These are phyloP conservation scores for Neomonachus schauinslandi DNA, from an alignment of 2,113 vertebrate genomes.

Conservation along the genomic window DNA sequence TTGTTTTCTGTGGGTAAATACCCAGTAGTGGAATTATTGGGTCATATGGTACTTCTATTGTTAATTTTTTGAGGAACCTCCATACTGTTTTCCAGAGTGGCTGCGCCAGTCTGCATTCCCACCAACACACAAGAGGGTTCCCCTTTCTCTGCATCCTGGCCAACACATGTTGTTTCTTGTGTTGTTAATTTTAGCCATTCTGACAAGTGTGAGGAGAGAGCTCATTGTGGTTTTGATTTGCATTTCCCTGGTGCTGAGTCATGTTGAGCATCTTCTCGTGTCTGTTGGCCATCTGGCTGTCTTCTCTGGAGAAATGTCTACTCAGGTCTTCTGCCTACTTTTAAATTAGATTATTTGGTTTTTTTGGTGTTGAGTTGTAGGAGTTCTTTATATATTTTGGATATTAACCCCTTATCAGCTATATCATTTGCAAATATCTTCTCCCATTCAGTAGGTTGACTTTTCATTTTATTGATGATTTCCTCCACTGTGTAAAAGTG, in stretches of 20 bases:
- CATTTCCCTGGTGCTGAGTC: background rate
- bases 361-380: background rate
- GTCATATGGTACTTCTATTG: background rate
- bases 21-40: background rate
- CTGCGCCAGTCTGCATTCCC: background rate
- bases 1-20: background rate
- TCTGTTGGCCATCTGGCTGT: background rate
- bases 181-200: background rate
- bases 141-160: background rate
- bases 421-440: background rate
- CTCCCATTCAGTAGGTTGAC: background rate
- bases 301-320: background rate
- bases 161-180: background rate
- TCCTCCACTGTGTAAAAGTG: background rate
- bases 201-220: background rate
- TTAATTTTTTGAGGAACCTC: background rate
- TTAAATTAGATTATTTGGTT: background rate
- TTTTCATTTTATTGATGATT: background rate
- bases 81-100: background rate
- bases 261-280: background rate
- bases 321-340: background rate
- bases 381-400: background rate
- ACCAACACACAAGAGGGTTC: background rate
- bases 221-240: background rate
- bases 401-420: background rate